Evolutionary conservation across 2,888 invertebrate species (phyloP).

Genomic region (Octonoba sinensis): DNA sequence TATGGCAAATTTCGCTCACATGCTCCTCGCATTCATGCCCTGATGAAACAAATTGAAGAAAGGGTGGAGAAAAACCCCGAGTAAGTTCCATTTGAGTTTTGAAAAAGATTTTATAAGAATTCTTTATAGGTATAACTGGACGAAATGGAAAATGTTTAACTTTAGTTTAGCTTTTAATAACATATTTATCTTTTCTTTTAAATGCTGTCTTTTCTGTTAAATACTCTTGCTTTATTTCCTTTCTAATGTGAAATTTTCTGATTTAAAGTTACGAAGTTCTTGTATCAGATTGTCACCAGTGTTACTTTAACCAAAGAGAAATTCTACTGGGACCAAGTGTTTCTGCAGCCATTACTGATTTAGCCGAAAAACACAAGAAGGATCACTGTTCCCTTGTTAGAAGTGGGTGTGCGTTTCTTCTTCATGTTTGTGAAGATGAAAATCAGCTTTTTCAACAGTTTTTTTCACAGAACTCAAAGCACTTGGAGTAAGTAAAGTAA

Average conservation of each 20-base stretch:
- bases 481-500: constrained; percentile 76
- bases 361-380: constrained; percentile 75
- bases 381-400: constrained; percentile 83
- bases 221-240: background rate
- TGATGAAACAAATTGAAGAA: constrained; percentile 86
- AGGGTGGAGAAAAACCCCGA: constrained; percentile 81
- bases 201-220: no score
- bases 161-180: background rate
- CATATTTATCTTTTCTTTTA: background rate
- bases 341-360: constrained; percentile 78
- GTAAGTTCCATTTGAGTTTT: constrained; percentile 73
- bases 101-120: background rate
- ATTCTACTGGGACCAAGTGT: constrained; percentile 80
- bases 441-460: constrained; percentile 91
- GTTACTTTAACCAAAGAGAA: constrained; percentile 83
- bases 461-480: constrained; percentile 80
- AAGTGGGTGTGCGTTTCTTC: constrained; percentile 88
- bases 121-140: background rate
- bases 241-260: background rate
- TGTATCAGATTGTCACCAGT: constrained; percentile 84
- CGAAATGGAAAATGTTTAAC: background rate
- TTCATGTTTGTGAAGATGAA: constrained; percentile 95
- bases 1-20: constrained; percentile 96
- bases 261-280: constrained; percentile 78
- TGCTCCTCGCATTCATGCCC: constrained; percentile 84